phyloP scores from a whole-genome alignment of 2,113 vertebrate genomes.

The Brevimyrus niger region DNA sequence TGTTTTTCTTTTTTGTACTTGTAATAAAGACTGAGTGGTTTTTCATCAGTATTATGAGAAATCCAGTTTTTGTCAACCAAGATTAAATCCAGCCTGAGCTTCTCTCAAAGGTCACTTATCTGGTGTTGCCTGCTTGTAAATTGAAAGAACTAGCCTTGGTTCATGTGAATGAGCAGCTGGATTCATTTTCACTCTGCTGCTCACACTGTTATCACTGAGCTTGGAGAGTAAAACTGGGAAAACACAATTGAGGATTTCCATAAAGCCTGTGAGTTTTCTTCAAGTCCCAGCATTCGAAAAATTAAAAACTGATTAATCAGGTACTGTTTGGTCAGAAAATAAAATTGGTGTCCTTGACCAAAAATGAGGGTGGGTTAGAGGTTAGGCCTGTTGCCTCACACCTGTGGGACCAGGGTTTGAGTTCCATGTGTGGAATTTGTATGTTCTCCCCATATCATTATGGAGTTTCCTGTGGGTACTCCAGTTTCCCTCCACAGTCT shows the following conservation, averaged over 20 bases:
- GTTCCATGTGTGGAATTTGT: background rate
- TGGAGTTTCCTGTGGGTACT: background rate
- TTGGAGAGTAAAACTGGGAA: background rate
- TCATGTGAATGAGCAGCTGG: background rate
- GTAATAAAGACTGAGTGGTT: background rate
- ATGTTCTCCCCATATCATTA: background rate
- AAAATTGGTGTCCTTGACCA: background rate
- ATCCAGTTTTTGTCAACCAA: background rate
- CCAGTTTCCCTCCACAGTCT: background rate
- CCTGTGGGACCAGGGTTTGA: background rate
- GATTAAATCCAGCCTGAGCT: background rate
- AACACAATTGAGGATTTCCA: background rate
- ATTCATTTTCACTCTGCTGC: background rate
- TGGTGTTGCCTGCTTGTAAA: background rate
- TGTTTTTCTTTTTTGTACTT: background rate
- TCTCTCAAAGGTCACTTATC: background rate
- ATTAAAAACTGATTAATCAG: background rate
- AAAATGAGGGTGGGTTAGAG: background rate
- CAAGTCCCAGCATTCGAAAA: background rate
- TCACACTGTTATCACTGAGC: background rate
- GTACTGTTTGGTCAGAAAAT: background rate
- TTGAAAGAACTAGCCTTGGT: background rate
- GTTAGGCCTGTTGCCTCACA: background rate
- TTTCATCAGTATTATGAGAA: background rate
- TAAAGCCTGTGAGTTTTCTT: background rate